Percentiles rank a stretch among this genome's conserved stretches.
Evolutionary conservation across 2,113 vertebrate genomes (phyloP).

Genomic region (Planiliza haematocheilus): DNA sequence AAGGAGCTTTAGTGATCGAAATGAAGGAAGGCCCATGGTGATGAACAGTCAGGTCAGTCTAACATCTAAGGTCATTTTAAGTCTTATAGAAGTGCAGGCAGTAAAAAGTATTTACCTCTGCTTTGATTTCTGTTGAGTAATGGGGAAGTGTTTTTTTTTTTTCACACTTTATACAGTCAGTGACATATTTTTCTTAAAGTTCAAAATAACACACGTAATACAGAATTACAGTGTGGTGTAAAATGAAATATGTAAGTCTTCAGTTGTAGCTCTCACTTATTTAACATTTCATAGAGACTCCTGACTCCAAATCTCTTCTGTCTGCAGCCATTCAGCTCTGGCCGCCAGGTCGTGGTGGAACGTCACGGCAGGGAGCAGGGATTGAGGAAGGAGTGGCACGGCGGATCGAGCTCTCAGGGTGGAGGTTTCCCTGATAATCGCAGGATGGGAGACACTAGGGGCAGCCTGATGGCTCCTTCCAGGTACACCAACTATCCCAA

Average conservation of each 20-base stretch:
- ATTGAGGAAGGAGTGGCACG: constrained; percentile 95
- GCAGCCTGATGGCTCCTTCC: constrained; percentile 90
- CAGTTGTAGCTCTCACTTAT: too few species aligned
- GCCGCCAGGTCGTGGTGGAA: constrained; percentile 92
- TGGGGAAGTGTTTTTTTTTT: too few species aligned
- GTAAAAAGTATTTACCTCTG: too few species aligned
- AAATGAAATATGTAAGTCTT: too few species aligned
- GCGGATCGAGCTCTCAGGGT: constrained; percentile 88
- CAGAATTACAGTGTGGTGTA: too few species aligned
- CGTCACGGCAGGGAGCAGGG: constrained; percentile 90
- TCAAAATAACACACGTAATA: too few species aligned
- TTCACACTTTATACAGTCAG: too few species aligned
- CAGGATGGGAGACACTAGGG: constrained; percentile 88
- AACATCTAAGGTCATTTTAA: too few species aligned
- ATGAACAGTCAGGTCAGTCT: constrained; percentile 87
- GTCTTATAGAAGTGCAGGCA: too few species aligned
- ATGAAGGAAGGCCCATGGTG: constrained; percentile 86
- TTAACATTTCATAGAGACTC: not conserved
- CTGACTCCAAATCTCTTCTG: not conserved
- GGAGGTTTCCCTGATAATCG: constrained; percentile 87
- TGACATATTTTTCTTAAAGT: too few species aligned
- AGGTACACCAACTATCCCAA: constrained; percentile 81
- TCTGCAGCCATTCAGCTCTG: constrained; percentile 88
- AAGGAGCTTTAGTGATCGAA: constrained; percentile 87
- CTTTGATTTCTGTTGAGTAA: too few species aligned